Base-by-base conservation (phyloP, 2,797 vertebrate genomes). In the Pampus argenteus region DNA sequence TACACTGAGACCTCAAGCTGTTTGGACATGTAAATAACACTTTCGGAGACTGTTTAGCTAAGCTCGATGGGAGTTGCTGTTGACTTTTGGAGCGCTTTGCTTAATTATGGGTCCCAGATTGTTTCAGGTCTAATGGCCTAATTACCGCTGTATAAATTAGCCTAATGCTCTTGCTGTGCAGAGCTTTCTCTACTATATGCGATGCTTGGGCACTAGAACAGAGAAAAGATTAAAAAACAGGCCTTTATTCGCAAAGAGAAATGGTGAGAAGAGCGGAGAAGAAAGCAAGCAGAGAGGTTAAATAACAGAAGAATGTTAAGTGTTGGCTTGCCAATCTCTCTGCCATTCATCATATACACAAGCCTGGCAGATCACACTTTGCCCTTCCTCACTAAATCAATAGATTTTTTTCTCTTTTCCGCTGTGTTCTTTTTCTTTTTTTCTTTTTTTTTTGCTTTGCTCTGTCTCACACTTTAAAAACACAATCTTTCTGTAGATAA, bases 61-160 rank as follows among this genome's bases (percentile, higher is more conserved):
- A 89, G 89, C 93, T 92, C 92, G 75, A 79, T 85, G 91, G 92
- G 92, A 93, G 89, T 93, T 91, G 88, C 80, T 90, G 90, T 92
- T 92, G 91, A 93, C 91, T 94, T 93, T 91, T 89, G 85, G 81
- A 92, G 89, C 84, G 82, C 86, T 95, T 92, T 92, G 91, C 91
- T 92, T 93, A 94, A 95, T 95, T 93, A 93, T 83, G 78, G 90
- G 88, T 91, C 92, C 91, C 92, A 92, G 90, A 94, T 91, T 94
- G 93, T 93, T 93, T 91, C 81, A 86, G 90, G 88, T 90, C 90
- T 93, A 94, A 94, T 93, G 91, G 91, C 74, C 91, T 94, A 94
- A 95, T 95, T 94, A 94, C 86, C 83, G 59, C 84, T 86, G 91
- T 90, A 94, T 94, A 92, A 92, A 95, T 93, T 91, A 94, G 90